phyloP scores from a whole-genome alignment of 2,888 invertebrate species.

The Danaus chrysippus region DNA sequence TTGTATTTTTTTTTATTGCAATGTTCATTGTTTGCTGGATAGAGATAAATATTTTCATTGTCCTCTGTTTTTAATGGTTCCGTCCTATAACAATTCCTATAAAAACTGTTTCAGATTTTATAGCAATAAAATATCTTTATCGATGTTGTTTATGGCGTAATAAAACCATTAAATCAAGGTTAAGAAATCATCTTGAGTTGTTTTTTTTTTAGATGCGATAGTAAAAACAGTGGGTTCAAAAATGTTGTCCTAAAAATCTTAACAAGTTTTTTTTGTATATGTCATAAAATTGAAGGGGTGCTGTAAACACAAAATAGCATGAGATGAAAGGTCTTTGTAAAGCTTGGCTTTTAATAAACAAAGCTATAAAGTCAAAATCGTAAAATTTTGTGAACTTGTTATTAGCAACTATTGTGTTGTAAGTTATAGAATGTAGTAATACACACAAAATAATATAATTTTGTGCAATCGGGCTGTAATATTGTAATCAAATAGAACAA shows the following conservation, averaged over 20 bases:
- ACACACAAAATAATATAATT: too few relatives aligned
- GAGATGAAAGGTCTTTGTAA: conserved; percentile 1
- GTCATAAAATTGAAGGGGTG: not conserved
- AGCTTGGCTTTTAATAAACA: conserved; percentile 22
- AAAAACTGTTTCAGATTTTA: conserved; percentile 15
- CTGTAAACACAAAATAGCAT: not conserved
- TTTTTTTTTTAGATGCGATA: not conserved
- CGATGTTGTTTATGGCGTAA: conserved; percentile 9
- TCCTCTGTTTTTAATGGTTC: conserved; percentile 21
- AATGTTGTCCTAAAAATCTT: not conserved
- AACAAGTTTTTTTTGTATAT: not conserved
- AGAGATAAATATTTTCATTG: conserved; percentile 21
- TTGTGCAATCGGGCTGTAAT: not conserved
- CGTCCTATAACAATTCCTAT: conserved; percentile 11
- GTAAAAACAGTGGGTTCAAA: not conserved
- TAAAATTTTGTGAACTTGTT: conserved; percentile 15
- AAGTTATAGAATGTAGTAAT: not conserved
- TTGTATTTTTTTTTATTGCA: conserved; percentile 1
- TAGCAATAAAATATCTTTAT: conserved; percentile 20
- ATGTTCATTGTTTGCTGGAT: conserved; percentile 10
- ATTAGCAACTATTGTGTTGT: not conserved
- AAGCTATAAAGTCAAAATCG: conserved; percentile 25
- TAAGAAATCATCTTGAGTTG: conserved; percentile 4
- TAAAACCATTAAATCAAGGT: conserved; percentile 4
- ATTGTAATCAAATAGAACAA: not conserved